phyloP scores from a whole-genome alignment of 1,140 invertebrate genomes.

The Gyrodactylus salaris region DNA sequence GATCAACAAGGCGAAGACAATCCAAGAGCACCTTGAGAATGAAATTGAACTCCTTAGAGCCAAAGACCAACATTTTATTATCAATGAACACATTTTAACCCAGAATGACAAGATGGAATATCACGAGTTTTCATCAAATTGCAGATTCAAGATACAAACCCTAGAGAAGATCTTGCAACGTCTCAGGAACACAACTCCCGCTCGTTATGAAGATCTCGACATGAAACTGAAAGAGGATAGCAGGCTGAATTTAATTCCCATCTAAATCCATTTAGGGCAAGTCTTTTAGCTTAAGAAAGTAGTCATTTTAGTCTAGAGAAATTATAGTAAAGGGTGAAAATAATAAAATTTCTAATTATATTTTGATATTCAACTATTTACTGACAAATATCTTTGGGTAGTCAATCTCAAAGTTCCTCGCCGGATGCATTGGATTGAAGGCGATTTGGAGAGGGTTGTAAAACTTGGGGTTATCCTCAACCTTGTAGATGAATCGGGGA shows the following conservation, averaged over 20 bases:
- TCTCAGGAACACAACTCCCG: not conserved
- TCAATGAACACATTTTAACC: not conserved
- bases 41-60: not conserved
- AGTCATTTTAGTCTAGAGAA: no score
- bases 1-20: not conserved
- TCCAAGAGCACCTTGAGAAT: not conserved
- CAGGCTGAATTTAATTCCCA: not conserved
- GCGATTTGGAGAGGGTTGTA: not conserved
- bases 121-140: not conserved
- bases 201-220: not conserved
- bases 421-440: not conserved
- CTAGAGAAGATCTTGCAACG: not conserved
- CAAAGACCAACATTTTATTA: not conserved
- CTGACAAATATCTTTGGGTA: not conserved
- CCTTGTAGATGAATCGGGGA: not conserved
- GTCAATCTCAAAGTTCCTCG: not conserved
- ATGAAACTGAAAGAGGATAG: not conserved
- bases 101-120: not conserved
- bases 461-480: not conserved
- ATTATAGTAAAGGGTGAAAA: no score
- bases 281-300: no score
- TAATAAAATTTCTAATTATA: no score
- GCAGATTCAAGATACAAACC: not conserved
- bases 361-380: no score
- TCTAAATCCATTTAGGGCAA: not conserved